Percentiles rank a stretch among this genome's conserved stretches.
These are phyloP conservation scores for Remorina albescens DNA, from an alignment of 2,797 vertebrate genomes.

Conservation along the genomic window DNA sequence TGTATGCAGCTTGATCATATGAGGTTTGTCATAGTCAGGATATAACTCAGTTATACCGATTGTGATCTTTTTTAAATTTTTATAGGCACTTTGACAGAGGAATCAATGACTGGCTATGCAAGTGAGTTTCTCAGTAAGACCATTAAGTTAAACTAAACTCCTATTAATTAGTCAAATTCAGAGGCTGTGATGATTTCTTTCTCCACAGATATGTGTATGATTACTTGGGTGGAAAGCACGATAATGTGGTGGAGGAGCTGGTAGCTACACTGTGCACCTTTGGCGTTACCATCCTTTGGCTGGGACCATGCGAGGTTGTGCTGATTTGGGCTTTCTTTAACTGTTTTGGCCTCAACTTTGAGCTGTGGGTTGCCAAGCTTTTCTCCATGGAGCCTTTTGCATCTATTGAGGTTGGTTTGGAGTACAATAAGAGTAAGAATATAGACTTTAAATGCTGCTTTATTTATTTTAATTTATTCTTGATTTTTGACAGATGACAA, in stretches of 20 bases:
- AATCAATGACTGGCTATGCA: slow-evolving; percentile 98
- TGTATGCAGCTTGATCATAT: background rate
- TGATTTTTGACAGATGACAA: slow-evolving; percentile 77
- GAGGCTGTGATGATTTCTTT: slow-evolving; percentile 7
- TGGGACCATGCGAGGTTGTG: slow-evolving; percentile 91
- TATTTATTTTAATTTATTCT: background rate
- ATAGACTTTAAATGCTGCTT: background rate
- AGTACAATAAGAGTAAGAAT: background rate
- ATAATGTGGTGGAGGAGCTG: slow-evolving; percentile 89
- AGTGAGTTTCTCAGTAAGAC: slow-evolving; percentile 79
- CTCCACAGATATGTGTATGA: slow-evolving; percentile 93
- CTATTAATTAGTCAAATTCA: background rate
- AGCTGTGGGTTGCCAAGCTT: slow-evolving; percentile 93
- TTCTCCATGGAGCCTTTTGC: slow-evolving; percentile 88
- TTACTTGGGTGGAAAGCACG: slow-evolving; percentile 90
- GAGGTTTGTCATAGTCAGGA: background rate
- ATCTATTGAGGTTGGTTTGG: slow-evolving; percentile 88
- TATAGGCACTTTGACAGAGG: slow-evolving; percentile 96
- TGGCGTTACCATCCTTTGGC: slow-evolving; percentile 91
- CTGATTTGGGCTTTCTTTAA: slow-evolving; percentile 94
- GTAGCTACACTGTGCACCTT: slow-evolving; percentile 90
- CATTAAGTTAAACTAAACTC: background rate
- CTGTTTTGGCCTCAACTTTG: slow-evolving; percentile 98
- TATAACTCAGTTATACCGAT: background rate
- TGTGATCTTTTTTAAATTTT: background rate